A percentile compares a stretch with the other conserved stretches of the same genome.
Conservation (phyloP, 2,797 vertebrate genomes). For the Sebastes dallii region DNA sequence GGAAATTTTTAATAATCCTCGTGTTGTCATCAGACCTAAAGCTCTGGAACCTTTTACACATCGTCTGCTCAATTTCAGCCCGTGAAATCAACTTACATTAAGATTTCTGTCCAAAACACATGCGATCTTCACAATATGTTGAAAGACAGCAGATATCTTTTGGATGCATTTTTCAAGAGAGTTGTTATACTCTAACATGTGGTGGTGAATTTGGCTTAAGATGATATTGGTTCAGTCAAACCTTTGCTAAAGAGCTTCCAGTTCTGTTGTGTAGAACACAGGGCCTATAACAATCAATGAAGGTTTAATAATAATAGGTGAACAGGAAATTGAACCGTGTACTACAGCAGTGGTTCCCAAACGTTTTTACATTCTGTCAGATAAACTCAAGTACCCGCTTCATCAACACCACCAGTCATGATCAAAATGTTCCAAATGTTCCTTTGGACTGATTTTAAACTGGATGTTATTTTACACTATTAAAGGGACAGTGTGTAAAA, state of each 20-base stretch:
- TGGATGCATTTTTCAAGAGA: not conserved
- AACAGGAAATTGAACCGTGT: too few relatives aligned
- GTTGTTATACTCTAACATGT: not conserved
- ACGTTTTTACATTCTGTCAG: too few relatives aligned
- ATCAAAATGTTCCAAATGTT: too few relatives aligned
- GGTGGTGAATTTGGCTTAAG: not conserved
- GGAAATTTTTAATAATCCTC: not conserved
- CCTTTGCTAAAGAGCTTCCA: not conserved
- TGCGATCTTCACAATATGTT: not conserved
- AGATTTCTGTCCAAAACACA: not conserved
- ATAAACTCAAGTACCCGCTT: too few relatives aligned
- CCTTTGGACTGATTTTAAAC: too few relatives aligned
- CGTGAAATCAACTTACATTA: not conserved
- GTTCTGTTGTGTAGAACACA: fast-evolving
- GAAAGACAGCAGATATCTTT: not conserved
- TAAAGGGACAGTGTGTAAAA: too few relatives aligned
- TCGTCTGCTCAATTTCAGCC: not conserved
- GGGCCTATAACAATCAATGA: too few relatives aligned
- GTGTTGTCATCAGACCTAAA: not conserved
- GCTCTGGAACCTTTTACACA: not conserved
- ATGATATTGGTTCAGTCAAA: not conserved
- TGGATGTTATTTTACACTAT: too few relatives aligned
- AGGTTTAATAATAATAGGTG: too few relatives aligned
- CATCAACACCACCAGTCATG: too few relatives aligned
- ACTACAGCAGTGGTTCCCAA: too few relatives aligned